Evolutionary conservation across 2,888 invertebrate species (phyloP).

Genomic region (Troglohyphantes excavatus): DNA sequence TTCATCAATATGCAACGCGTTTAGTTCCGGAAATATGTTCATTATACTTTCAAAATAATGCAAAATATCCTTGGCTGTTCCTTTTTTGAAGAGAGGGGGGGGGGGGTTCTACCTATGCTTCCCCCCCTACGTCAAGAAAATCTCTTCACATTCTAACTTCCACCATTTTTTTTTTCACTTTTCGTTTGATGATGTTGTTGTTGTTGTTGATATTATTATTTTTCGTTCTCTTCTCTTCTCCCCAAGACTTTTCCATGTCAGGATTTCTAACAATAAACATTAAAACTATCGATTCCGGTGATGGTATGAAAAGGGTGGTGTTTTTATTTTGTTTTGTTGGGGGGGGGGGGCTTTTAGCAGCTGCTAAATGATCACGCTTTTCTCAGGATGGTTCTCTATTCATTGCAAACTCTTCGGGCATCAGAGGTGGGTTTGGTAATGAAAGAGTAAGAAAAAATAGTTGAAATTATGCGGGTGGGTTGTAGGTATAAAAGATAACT

Average conservation of each 20-base stretch:
- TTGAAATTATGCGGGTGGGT: neutral
- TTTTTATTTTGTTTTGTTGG: neutral
- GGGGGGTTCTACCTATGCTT: conserved; percentile 9
- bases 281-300: conserved; percentile 59
- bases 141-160: conserved; percentile 67
- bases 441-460: neutral
- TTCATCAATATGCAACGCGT: conserved; percentile 75
- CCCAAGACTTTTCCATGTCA: conserved; percentile 47
- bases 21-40: conserved; percentile 70
- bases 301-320: conserved; percentile 5
- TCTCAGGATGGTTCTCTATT: conserved; percentile 43
- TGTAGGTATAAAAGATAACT: neutral
- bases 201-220: conserved; percentile 37
- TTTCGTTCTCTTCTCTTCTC: conserved; percentile 51
- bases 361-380: conserved; percentile 55
- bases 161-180: conserved; percentile 5
- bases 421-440: too few species aligned
- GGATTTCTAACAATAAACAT: conserved; percentile 65
- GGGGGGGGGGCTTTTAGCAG: conserved; percentile 19
- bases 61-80: conserved; percentile 65
- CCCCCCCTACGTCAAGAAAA: conserved; percentile 45
- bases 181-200: conserved; percentile 20
- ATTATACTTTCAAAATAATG: conserved; percentile 78
- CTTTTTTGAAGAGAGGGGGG: conserved; percentile 15
- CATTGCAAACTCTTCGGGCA: neutral